Evolutionary conservation across 2,888 invertebrate genomes (phyloP).

Genomic region (Dasypolia templi): DNA sequence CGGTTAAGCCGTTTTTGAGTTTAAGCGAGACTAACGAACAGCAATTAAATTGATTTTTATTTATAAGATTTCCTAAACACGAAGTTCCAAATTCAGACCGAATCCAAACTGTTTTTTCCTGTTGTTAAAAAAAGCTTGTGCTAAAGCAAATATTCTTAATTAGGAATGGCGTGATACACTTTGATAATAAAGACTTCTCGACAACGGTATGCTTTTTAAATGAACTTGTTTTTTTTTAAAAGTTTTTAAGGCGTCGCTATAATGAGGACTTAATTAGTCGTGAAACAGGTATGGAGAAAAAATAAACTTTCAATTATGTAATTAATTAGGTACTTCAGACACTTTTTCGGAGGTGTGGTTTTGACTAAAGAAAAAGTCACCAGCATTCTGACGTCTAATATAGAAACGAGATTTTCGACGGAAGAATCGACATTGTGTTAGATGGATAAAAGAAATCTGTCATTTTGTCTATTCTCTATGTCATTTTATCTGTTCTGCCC

Average conservation of each 20-base stretch:
- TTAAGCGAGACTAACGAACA: no score
- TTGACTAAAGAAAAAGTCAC: not conserved
- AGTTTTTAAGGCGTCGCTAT: conserved; percentile 33
- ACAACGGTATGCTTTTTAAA: conserved; percentile 21
- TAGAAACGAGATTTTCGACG: no score
- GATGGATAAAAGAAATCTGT: no score
- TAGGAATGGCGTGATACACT: conserved; percentile 62
- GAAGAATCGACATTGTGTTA: no score
- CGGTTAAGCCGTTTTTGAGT: no score
- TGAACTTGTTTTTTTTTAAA: conserved; percentile 35
- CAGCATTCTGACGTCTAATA: not conserved
- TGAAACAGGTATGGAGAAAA: conserved; percentile 27
- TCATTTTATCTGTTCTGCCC: no score
- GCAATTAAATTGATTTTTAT: no score
- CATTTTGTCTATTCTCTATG: no score
- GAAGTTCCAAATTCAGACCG: conserved; percentile 41
- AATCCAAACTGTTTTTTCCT: conserved; percentile 44
- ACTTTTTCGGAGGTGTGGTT: conserved; percentile 18
- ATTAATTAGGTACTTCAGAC: conserved; percentile 33
- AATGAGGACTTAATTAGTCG: conserved; percentile 45
- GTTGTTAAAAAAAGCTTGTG: conserved; percentile 43
- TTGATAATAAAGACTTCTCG: conserved; percentile 49
- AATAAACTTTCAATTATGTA: conserved; percentile 10
- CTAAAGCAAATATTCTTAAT: conserved; percentile 58
- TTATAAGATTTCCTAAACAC: conserved; percentile 37